phyloP scores from a whole-genome alignment of 2,888 invertebrate genomes.

The Creontiades dilutus region DNA sequence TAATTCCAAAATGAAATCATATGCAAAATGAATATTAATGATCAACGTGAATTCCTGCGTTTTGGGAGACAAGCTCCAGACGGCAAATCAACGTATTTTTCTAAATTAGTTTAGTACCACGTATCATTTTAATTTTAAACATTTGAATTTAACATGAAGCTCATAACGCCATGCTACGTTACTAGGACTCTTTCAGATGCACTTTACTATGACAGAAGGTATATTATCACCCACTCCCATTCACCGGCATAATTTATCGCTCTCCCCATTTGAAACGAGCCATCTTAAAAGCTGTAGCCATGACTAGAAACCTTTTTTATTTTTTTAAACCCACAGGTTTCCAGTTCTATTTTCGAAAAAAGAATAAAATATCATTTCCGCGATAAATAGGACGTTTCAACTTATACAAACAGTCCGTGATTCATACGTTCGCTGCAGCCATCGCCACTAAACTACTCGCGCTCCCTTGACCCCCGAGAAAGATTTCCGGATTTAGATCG shows the following conservation, averaged over 20 bases:
- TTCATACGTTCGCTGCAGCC: neutral
- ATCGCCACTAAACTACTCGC: neutral
- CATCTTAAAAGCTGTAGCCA: conserved; percentile 68
- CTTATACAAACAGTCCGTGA: conserved; percentile 7
- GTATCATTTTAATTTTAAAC: no score
- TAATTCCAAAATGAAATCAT: no score
- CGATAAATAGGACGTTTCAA: neutral
- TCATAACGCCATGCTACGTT: no score
- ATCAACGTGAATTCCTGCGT: no score
- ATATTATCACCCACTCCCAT: no score
- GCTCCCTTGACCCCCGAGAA: conserved; percentile 4
- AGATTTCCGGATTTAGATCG: conserved; percentile 3
- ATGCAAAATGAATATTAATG: no score
- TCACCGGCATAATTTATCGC: neutral
- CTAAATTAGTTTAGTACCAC: no score
- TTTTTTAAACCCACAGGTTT: neutral
- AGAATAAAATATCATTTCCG: conserved; percentile 10
- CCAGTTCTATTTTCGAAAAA: neutral
- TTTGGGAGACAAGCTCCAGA: no score
- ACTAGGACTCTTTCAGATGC: no score
- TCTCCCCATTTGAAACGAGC: neutral
- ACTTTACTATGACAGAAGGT: no score
- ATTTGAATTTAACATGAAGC: no score
- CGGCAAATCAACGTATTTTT: no score
- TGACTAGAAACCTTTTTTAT: neutral